Evolutionary conservation across 2,888 invertebrate species (phyloP).

Genomic region (Diarsia dahlii): DNA sequence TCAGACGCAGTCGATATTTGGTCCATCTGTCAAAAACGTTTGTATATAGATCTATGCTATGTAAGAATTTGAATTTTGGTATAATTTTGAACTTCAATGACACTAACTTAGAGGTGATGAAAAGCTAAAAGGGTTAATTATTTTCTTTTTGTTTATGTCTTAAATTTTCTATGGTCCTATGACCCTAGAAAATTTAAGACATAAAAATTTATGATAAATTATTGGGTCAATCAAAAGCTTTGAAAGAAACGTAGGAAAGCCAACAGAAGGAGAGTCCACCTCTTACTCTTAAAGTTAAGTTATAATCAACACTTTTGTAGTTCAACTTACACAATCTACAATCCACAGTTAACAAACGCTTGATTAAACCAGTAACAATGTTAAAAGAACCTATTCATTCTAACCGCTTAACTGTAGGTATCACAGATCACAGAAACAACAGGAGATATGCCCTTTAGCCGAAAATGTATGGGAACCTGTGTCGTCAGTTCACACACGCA

Average conservation of each 20-base stretch:
- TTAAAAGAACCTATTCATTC: conserved; percentile 13
- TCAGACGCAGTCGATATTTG: neutral
- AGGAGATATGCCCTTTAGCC: too few relatives aligned
- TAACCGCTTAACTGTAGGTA: conserved; percentile 41
- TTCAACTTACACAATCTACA: conserved; percentile 10
- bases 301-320: neutral
- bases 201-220: neutral
- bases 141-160: neutral
- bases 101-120: neutral
- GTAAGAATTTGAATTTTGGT: too few relatives aligned
- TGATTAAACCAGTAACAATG: conserved; percentile 23
- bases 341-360: neutral
- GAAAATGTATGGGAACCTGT: too few relatives aligned
- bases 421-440: too few relatives aligned
- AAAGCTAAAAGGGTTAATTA: neutral
- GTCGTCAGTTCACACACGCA: too few relatives aligned
- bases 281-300: neutral
- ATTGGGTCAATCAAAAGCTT: neutral
- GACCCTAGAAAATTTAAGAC: too few relatives aligned
- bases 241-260: neutral
- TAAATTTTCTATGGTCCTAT: neutral
- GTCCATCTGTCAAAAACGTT: too few relatives aligned
- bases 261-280: neutral
- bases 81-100: neutral
- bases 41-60: too few relatives aligned